Percentiles rank a stretch among this genome's conserved stretches.
Conservation (phyloP, 2,113 vertebrate genomes). For the Brachypteracias leptosomus region DNA sequence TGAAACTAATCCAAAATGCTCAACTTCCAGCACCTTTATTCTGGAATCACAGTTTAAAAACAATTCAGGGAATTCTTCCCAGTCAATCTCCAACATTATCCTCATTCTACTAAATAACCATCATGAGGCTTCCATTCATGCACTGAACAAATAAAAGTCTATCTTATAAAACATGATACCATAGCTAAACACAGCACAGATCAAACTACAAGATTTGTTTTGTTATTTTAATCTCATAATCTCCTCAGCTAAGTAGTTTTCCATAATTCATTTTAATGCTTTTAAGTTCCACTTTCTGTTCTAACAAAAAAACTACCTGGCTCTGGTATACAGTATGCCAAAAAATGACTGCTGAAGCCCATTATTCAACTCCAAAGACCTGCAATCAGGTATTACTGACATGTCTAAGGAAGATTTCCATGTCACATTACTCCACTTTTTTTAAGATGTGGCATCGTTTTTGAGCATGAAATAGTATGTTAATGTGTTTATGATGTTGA, state of each 20-base stretch:
- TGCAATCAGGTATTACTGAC: not conserved
- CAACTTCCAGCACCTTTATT: not conserved
- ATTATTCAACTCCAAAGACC: not conserved
- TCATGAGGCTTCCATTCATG: not conserved
- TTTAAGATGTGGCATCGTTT: not conserved
- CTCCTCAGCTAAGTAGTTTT: not conserved
- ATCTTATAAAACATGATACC: not conserved
- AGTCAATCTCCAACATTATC: not conserved
- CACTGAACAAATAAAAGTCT: not conserved
- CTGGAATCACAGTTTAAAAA: not conserved
- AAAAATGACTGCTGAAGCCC: not conserved
- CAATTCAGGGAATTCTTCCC: not conserved
- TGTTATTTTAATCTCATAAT: not conserved
- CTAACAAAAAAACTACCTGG: not conserved
- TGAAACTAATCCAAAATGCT: not conserved
- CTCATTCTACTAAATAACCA: not conserved
- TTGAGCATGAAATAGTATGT: not conserved
- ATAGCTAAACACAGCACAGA: not conserved
- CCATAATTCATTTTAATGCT: not conserved
- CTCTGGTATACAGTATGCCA: not conserved
- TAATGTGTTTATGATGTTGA: not conserved
- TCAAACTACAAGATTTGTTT: not conserved
- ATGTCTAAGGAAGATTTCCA: not conserved
- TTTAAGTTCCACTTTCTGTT: not conserved
- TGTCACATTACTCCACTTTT: not conserved